Evolutionary conservation across 2,888 invertebrate genomes (phyloP).

Genomic region (Tipula lateralis): DNA sequence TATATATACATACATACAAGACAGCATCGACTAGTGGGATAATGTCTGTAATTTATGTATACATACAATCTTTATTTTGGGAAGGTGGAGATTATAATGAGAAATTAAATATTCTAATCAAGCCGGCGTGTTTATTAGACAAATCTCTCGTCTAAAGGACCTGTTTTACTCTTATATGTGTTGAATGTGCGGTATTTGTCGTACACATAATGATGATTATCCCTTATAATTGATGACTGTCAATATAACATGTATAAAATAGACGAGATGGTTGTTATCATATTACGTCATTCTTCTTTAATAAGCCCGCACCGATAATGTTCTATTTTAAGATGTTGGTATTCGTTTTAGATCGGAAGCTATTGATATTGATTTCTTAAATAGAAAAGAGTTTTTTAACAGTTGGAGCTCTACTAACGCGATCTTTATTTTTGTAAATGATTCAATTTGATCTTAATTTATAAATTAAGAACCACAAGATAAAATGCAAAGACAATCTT

Average conservation of each 20-base stretch:
- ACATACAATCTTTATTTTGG: not conserved
- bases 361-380: not conserved
- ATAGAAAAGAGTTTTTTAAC: not conserved
- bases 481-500: too few relatives aligned
- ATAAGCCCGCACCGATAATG: not conserved
- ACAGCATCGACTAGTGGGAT: not conserved
- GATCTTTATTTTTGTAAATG: not conserved
- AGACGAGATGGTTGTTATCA: not conserved
- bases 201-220: not conserved
- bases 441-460: too few relatives aligned
- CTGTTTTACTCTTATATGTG: not conserved
- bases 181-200: not conserved
- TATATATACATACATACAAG: not conserved
- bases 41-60: not conserved
- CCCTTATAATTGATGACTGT: not conserved
- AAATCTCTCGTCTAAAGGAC: not conserved
- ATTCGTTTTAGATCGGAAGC: not conserved
- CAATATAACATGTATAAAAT: not conserved
- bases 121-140: not conserved
- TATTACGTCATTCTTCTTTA: not conserved
- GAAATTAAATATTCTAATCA: not conserved
- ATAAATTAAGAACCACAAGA: too few relatives aligned
- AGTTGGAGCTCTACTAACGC: not conserved
- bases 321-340: not conserved
- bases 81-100: constrained; percentile 5